Evolutionary conservation across 2,797 vertebrate genomes (phyloP), one percentile per base, ranked within the genome.

Genomic region (Syngnathus acus): DNA sequence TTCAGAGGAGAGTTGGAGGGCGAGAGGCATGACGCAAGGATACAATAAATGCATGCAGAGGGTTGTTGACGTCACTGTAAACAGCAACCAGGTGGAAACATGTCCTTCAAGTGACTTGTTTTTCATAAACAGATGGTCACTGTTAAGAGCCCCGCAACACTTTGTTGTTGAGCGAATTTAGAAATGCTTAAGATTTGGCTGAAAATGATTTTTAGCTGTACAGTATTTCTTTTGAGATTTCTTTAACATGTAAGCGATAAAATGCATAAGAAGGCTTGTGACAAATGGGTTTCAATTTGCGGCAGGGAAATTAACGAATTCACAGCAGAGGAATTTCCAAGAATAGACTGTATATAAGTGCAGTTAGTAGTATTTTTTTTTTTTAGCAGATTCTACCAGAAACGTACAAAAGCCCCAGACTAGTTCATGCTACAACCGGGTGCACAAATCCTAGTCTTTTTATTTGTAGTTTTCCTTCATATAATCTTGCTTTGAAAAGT

Each of bases 61-160:
- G 68, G 71, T 72, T 78, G 75, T 79, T 88, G 88, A 89, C 85
- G 83, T 81, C 66, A 45, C 69, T 67, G 80, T 83, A 81, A 86
- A 78, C 77, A 82, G 74, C 26, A 47, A 67, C 81, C 86, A 89
- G 87, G 87, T 89, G 88, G 86, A 81, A 80, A 76, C 65, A 62
- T 67, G 63, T 65, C 78, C 69, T 76, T 80, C 78, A 72, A 78
- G 69, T 61, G 43, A 72, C 65, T 75, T 68, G 42, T 71, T 76
- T 86, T 86, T 83, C 74, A 76, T 76, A 82, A 89, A 82, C 90
- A 90, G 89, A 89, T 89, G 89, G 86, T 66, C 1, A 54, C 80
- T 73, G 78, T 84, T 89, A 78, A 82, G 78, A 65, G 70, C 78
- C 70, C 71, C 74, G 76, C 40, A 45, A 70, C 80, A 78, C 74